phyloP scores from a whole-genome alignment of 2,113 vertebrate genomes.

The Vireo altiloquus region DNA sequence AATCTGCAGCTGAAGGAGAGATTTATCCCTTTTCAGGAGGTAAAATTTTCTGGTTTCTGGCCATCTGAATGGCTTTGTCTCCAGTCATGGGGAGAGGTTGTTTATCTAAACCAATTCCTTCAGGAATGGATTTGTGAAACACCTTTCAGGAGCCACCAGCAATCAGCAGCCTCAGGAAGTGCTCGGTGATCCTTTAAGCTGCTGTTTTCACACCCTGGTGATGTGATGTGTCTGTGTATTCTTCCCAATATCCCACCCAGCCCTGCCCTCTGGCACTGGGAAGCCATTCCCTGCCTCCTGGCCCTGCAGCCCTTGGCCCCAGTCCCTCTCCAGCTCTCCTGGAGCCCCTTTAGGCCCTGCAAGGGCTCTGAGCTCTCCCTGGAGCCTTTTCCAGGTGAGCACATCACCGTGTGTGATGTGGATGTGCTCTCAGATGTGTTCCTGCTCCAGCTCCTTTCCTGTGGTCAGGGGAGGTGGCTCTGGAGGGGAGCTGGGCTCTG shows the following conservation, averaged over 20 bases:
- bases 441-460: background rate
- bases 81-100: background rate
- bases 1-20: background rate
- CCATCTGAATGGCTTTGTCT: background rate
- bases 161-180: rapidly evolving
- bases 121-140: background rate
- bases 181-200: rapidly evolving
- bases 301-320: too few species aligned
- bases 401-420: background rate
- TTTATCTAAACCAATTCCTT: background rate
- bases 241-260: too few species aligned
- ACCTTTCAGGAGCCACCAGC: background rate
- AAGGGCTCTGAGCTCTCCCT: too few species aligned
- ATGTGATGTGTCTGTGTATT: too few species aligned
- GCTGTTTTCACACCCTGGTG: rapidly evolving
- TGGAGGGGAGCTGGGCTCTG: background rate
- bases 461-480: rapidly evolving
- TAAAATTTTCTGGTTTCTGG: background rate
- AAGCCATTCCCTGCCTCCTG: too few species aligned
- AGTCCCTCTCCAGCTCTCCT: too few species aligned
- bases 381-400: too few species aligned
- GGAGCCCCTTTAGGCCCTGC: too few species aligned
- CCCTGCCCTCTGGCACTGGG: too few species aligned
- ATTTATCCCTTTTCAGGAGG: background rate
- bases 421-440: background rate